Conservation (phyloP, 2,113 vertebrate genomes). For the Falco punctatus region DNA sequence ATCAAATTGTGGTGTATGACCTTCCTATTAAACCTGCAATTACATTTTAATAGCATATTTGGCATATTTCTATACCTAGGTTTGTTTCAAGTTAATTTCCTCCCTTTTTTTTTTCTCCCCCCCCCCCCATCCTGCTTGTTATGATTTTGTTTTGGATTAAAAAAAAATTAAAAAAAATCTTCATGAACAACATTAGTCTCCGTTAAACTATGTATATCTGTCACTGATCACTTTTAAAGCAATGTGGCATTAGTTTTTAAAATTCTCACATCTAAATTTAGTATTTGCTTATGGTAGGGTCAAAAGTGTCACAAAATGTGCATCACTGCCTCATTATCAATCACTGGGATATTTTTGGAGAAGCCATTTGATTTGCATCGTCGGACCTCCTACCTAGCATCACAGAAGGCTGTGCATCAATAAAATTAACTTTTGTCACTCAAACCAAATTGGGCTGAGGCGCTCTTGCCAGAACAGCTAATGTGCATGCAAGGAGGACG, state of each 20-base stretch:
- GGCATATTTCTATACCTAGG: background rate
- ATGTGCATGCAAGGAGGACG: background rate
- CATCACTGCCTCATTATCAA: conserved; percentile 56
- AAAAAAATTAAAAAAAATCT: background rate
- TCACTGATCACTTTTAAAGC: background rate
- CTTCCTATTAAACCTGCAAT: background rate
- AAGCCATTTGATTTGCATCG: conserved; percentile 46
- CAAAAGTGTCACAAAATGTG: conserved; percentile 56
- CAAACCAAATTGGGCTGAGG: conserved; percentile 46
- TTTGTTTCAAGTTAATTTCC: background rate
- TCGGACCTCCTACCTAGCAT: conserved; percentile 58
- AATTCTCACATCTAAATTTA: conserved; percentile 16
- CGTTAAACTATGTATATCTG: background rate
- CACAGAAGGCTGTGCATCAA: conserved; percentile 60
- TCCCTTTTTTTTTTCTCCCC: too few relatives aligned
- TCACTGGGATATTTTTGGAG: conserved; percentile 54
- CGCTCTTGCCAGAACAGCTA: conserved; percentile 16
- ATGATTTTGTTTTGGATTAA: background rate
- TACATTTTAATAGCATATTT: background rate
- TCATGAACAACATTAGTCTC: background rate
- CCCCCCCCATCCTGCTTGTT: background rate
- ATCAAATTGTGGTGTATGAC: background rate
- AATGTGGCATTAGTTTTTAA: background rate
- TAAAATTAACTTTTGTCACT: conserved; percentile 67
- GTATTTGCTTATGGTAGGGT: conserved; percentile 19